Base-by-base conservation (phyloP, 2,797 vertebrate genomes). In the Rhabdomys pumilio region DNA sequence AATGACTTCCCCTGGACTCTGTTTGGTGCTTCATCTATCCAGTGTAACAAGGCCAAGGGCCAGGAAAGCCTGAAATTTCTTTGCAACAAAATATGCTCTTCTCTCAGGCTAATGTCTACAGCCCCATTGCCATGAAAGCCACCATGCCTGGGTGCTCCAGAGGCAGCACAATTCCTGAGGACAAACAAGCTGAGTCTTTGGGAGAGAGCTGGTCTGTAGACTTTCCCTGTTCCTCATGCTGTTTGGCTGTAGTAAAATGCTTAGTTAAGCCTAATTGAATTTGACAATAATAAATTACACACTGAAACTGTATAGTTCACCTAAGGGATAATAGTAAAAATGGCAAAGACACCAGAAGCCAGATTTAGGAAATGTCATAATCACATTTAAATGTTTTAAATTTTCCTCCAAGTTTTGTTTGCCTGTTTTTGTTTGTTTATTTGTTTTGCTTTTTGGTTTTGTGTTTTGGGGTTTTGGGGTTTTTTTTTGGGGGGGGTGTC, bases 301-400 rank as follows among this genome's bases (percentile, higher is more conserved):
- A 96, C 96, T 94, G 97, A 98, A 98, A 98, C 93, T 87, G 96
- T 98, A 98, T 97, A 98, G 98, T 98, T 98, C 98, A 97, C 97
- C 97, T 97, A 86, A 77, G 10, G 47, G 98, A 95, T 90, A 96
- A 98, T 96, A 98, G 95, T 98, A 97, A 97, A 97, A 96, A 95
- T 94, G 8, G 0, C 22, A 95, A 97, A 97, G 98, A 98, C 94
- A 98, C 96, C 97, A 96, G 90, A 97, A 98, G 98, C 95, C 95
- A 96, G 97, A 96, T 97, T 98, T 98, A 96, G 98, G 98, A 98
- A 98, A 98, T 96, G 75, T 97, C 97, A 98, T 98, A 98, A 98
- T 98, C 98, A 95, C 96, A 97, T 97, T 98, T 97, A 98, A 98
- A 98, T 98, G 96, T 96, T 98, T 98, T 89, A 94, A 75, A 97